Base-by-base conservation (phyloP, 2,888 invertebrate species). In the Clostera curtula region DNA sequence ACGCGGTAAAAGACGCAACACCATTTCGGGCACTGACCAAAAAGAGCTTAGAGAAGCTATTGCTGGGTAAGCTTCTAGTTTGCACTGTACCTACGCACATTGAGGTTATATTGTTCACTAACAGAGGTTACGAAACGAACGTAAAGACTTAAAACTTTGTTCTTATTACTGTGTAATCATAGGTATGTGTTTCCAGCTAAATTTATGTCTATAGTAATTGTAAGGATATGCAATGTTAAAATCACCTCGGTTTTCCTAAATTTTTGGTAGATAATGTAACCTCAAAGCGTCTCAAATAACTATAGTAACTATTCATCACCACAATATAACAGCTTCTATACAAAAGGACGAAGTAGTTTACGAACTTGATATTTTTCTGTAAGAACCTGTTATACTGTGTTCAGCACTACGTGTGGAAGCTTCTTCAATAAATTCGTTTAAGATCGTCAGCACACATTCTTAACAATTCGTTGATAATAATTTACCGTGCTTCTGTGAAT, bases 11-110 rank as follows among this genome's bases (percentile, higher is more conserved):
- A 87, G 95, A 85, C 88, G 95, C 69, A 96, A 95, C 79, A 96
- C 95, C 58, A 91, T 96, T 67, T 93, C 94, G 55, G 94, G 95
- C 71, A 94, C 92, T 57, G 94, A 94, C 86, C 92, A 93, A 68
- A 93, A 92, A 84, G 95, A 95, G 86, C 92, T 95, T 74, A 89
- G 90, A 73, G 91, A 92, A 77, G 93, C 93, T 61, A 87, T 93
- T 60, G 91, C 90, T 82, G 92, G 91, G 93, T 93, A 87, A 88
- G 91, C 89, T 74, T 83, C 54, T 76, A 75, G 77, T 62, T 49
- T 76, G 79, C 79, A 84, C 82, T 59, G 60, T 66, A 67, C 60
- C 53, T 56, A 53, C 59, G 65, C 65, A 58, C 56, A 55, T 59
- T 46, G 50, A 62, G 76, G 55, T 72, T 73, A 69, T 63, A 72